phyloP scores from a whole-genome alignment of 2,113 vertebrate species.

The Myodes glareolus region DNA sequence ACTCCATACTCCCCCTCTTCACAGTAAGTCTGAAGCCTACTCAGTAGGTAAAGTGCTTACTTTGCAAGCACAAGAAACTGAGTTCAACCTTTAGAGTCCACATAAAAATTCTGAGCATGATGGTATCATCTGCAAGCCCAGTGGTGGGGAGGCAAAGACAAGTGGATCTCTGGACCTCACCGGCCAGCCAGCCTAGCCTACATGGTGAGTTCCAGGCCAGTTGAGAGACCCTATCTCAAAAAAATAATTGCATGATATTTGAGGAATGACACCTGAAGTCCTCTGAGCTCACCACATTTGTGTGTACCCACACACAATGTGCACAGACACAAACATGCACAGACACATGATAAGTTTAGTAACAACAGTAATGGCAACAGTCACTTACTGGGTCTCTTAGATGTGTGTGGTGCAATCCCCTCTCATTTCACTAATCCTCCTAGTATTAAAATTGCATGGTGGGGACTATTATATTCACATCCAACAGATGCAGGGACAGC shows the following conservation, averaged over 20 bases:
- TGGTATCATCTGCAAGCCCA: background rate
- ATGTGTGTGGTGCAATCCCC: background rate
- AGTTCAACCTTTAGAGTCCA: background rate
- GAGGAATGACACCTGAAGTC: too few species aligned
- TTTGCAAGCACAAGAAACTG: background rate
- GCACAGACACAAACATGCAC: background rate
- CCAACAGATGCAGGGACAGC: background rate
- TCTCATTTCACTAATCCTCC: background rate
- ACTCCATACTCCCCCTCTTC: background rate
- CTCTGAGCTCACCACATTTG: too few species aligned
- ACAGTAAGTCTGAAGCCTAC: background rate
- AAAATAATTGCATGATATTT: too few species aligned
- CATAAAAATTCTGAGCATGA: background rate
- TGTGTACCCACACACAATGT: background rate
- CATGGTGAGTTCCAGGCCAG: too few species aligned
- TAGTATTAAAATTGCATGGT: background rate
- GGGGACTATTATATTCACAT: background rate
- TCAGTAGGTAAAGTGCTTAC: too few species aligned
- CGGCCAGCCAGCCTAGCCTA: background rate
- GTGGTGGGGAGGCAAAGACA: background rate
- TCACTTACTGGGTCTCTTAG: background rate
- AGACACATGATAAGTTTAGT: too few species aligned
- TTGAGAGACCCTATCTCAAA: background rate
- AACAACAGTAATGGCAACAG: background rate
- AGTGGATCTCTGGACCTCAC: background rate